These are phyloP conservation scores for Euthynnus affinis DNA, from an alignment of 2,797 vertebrate species.

Conservation along the genomic window DNA sequence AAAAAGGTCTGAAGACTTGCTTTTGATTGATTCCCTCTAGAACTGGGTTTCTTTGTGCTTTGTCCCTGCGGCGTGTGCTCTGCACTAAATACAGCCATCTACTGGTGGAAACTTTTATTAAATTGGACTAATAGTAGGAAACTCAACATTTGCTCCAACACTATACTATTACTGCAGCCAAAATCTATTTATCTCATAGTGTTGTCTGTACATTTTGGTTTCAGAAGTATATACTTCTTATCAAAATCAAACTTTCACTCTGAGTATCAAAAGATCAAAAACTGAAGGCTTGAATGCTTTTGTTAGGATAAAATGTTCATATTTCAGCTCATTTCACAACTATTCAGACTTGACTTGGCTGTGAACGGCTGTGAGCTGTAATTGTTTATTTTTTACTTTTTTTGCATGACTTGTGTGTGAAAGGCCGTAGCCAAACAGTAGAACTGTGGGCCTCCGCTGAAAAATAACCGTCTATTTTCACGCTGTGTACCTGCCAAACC, in stretches of 20 bases:
- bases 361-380: slow-evolving; percentile 16
- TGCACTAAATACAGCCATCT: slow-evolving; percentile 74
- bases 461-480: slow-evolving; percentile 77
- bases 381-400: slow-evolving; percentile 14
- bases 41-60: slow-evolving; percentile 55
- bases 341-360: slow-evolving; percentile 32
- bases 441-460: slow-evolving; percentile 68
- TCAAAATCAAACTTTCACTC: slow-evolving; percentile 19
- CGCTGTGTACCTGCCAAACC: slow-evolving; percentile 82
- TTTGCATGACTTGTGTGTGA: slow-evolving; percentile 41
- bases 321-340: slow-evolving; percentile 45
- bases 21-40: slow-evolving; percentile 41
- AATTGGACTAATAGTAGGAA: slow-evolving; percentile 66
- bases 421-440: slow-evolving; percentile 50
- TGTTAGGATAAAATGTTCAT: not conserved
- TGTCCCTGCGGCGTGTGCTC: slow-evolving; percentile 43
- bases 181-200: slow-evolving; percentile 36
- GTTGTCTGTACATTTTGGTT: slow-evolving; percentile 44
- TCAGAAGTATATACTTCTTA: not conserved
- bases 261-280: slow-evolving; percentile 26
- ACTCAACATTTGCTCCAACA: slow-evolving; percentile 51
- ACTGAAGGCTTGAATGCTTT: slow-evolving; percentile 9
- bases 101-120: slow-evolving; percentile 73
- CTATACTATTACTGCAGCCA: slow-evolving; percentile 38
- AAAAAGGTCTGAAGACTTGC: not conserved